Conservation (phyloP, 37 sponge, comb jelly and placozoan species). For the Aplysina aerophoba region DNA sequence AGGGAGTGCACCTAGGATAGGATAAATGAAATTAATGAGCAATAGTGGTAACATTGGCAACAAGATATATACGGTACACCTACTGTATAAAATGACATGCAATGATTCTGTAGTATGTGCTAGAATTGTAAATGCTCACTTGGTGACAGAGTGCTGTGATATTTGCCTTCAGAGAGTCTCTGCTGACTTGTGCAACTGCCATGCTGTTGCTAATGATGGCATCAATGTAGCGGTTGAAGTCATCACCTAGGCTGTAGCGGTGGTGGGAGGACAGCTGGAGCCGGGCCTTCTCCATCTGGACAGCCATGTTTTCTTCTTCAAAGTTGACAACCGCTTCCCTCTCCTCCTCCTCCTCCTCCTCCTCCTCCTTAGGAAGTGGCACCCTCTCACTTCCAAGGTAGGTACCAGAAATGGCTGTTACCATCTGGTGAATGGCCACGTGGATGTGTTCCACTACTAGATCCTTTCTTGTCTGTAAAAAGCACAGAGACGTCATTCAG, state of each 20-base stretch:
- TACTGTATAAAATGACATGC: background rate
- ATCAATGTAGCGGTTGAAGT: slow-evolving; percentile 72
- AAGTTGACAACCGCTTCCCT: background rate
- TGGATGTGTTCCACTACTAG: slow-evolving; percentile 14
- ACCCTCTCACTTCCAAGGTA: slow-evolving; percentile 3
- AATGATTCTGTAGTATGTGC: background rate
- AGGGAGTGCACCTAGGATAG: background rate
- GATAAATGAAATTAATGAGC: no score
- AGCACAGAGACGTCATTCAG: background rate
- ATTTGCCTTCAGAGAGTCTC: slow-evolving; percentile 39
- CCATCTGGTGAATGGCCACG: slow-evolving; percentile 30
- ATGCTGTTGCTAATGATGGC: slow-evolving; percentile 69
- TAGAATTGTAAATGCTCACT: slow-evolving; percentile 33
- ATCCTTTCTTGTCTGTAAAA: slow-evolving; percentile 38
- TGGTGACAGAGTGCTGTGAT: slow-evolving; percentile 62
- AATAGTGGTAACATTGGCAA: no score
- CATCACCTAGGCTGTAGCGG: slow-evolving; percentile 54
- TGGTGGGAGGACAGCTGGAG: slow-evolving; percentile 4
- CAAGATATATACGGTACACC: background rate
- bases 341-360: slow-evolving; percentile 27
- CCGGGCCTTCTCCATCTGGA: slow-evolving; percentile 42
- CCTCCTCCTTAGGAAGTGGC: background rate
- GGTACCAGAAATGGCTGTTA: slow-evolving; percentile 41
- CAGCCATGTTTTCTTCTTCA: slow-evolving; percentile 49
- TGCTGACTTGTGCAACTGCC: slow-evolving; percentile 82